These are phyloP conservation scores for Grapholita molesta DNA, from an alignment of 1,140 invertebrate genomes.

Conservation along the genomic window DNA sequence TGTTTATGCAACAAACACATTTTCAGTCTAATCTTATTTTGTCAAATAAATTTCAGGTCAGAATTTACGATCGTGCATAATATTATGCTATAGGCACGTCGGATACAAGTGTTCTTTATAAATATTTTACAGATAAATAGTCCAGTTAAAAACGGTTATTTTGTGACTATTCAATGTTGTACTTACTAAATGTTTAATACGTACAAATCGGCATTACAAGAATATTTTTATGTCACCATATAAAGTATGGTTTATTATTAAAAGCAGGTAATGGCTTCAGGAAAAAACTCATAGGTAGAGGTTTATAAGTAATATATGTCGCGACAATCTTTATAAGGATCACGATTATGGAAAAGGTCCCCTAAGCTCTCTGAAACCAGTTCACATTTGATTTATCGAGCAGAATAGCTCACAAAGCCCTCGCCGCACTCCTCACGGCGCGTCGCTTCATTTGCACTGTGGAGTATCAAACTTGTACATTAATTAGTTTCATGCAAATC, in stretches of 20 bases:
- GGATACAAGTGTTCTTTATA: neutral
- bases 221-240: too few species aligned
- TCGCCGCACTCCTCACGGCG: neutral
- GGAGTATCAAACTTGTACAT: conserved; percentile 42
- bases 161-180: too few species aligned
- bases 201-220: too few species aligned
- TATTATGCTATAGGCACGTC: neutral
- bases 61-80: conserved; percentile 3
- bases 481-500: conserved; percentile 72
- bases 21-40: conserved; percentile 16
- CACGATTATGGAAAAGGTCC: conserved; percentile 6
- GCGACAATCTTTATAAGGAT: neutral
- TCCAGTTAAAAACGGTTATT: neutral
- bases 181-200: too few species aligned
- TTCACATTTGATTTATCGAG: conserved; percentile 16
- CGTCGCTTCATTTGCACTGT: conserved; percentile 13
- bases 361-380: neutral
- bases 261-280: too few species aligned
- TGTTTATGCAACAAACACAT: conserved; percentile 15
- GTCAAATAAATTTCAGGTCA: conserved; percentile 14
- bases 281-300: neutral
- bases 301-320: neutral
- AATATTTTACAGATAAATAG: neutral
- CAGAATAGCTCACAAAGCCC: neutral
- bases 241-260: too few species aligned